These are phyloP conservation scores for Sebastes minor DNA, from an alignment of 2,797 vertebrate genomes.

Conservation along the genomic window DNA sequence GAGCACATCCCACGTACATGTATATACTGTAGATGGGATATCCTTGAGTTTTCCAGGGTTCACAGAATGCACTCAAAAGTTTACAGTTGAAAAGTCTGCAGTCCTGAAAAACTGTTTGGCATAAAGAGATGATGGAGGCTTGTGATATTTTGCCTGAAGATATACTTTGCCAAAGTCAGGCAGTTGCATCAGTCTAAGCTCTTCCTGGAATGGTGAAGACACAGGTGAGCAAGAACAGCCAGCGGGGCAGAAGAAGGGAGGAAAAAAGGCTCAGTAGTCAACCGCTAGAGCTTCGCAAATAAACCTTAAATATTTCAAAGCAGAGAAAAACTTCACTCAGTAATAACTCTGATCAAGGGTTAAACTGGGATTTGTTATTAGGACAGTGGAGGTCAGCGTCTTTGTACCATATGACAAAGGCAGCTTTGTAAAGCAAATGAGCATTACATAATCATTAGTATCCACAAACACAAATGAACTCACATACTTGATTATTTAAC, in stretches of 20 bases:
- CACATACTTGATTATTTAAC: constrained; percentile 17
- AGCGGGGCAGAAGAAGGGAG: background rate
- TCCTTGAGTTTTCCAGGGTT: constrained; percentile 30
- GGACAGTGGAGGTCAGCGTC: background rate
- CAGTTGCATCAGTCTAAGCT: constrained; percentile 57
- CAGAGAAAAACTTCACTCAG: background rate
- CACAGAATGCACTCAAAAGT: constrained; percentile 28
- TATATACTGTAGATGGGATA: background rate
- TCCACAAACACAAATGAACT: constrained; percentile 4
- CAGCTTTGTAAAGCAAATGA: background rate
- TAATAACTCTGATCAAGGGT: background rate
- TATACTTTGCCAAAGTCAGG: constrained; percentile 40
- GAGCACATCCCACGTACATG: background rate
- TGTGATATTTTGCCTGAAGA: constrained; percentile 56
- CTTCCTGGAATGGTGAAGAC: constrained; percentile 31
- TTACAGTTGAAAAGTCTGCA: constrained; percentile 37
- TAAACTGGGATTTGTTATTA: background rate
- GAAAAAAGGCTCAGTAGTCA: constrained; percentile 10
- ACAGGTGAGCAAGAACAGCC: constrained; percentile 41
- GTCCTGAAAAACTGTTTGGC: constrained; percentile 19
- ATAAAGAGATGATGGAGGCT: constrained; percentile 42
- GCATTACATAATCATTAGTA: background rate
- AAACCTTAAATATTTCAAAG: constrained; percentile 13
- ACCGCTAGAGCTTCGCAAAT: constrained; percentile 19
- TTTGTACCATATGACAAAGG: background rate